Conservation (phyloP, 53 echinoderm and acorn worm genomes). For the Paracentrotus lividus region DNA sequence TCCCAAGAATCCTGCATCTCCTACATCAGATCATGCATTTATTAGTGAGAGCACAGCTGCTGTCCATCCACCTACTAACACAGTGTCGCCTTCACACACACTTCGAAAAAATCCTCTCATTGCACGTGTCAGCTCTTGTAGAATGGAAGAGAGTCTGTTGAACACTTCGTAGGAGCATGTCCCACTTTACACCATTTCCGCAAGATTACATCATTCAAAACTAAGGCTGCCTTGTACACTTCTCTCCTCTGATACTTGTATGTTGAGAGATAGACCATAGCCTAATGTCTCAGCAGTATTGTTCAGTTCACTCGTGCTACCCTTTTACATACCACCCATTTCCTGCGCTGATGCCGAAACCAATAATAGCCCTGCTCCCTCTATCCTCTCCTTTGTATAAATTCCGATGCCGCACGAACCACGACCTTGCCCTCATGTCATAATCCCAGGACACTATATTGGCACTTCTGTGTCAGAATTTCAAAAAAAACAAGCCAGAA, state of each 20-base stretch:
- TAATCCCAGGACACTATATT: too few relatives aligned
- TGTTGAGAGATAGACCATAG: not conserved
- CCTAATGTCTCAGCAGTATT: too few relatives aligned
- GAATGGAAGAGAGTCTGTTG: not conserved
- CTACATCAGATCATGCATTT: not conserved
- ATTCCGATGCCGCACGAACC: not conserved
- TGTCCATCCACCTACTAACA: slow-evolving; percentile 2
- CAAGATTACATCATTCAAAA: not conserved
- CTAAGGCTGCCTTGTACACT: not conserved
- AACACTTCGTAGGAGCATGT: not conserved
- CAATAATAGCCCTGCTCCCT: not conserved
- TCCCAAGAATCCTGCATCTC: not conserved
- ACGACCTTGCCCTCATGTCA: too few relatives aligned
- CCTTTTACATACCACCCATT: not conserved
- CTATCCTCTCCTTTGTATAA: not conserved
- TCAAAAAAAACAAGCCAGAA: too few relatives aligned
- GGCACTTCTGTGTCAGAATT: too few relatives aligned
- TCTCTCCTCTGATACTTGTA: not conserved
- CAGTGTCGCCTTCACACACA: not conserved
- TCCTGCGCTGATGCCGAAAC: not conserved
- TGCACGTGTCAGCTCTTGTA: not conserved
- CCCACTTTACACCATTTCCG: not conserved
- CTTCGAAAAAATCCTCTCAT: not conserved
- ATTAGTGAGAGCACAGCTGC: not conserved
- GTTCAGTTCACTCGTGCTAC: not conserved